phyloP scores from a whole-genome alignment of 2,888 invertebrate species.

The Artemia sinica region DNA sequence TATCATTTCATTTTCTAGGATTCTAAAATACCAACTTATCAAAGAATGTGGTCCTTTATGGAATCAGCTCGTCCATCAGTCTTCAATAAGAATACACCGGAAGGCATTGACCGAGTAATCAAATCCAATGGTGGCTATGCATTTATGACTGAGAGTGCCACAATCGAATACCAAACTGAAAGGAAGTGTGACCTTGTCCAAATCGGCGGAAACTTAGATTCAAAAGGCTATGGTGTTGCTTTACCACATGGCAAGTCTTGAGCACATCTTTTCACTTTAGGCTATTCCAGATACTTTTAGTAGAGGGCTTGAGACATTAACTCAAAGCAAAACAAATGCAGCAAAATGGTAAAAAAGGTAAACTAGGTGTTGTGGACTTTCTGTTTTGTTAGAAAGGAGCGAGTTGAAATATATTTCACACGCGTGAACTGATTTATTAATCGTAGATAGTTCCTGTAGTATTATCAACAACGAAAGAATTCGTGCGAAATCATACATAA shows the following conservation, averaged over 20 bases:
- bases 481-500: too few relatives aligned
- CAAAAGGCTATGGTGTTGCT: constrained; percentile 88
- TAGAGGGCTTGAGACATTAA: background rate
- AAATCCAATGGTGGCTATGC: constrained; percentile 34
- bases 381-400: too few relatives aligned
- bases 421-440: too few relatives aligned
- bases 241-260: constrained; percentile 57
- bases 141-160: constrained; percentile 37
- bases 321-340: too few relatives aligned
- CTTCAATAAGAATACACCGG: constrained; percentile 27
- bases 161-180: constrained; percentile 74
- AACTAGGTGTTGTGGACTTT: too few relatives aligned
- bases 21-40: constrained; percentile 55
- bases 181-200: constrained; percentile 71
- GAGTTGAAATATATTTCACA: too few relatives aligned
- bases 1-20: constrained; percentile 39
- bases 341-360: too few relatives aligned
- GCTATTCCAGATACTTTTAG: background rate
- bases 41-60: constrained; percentile 67
- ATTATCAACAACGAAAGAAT: too few relatives aligned
- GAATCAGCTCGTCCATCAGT: constrained; percentile 38
- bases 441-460: too few relatives aligned
- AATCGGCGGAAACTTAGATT: constrained; percentile 78
- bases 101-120: constrained; percentile 43
- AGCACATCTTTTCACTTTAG: too few relatives aligned